Conservation (phyloP, 2,888 invertebrate genomes). For the Eupithecia dodoneata region DNA sequence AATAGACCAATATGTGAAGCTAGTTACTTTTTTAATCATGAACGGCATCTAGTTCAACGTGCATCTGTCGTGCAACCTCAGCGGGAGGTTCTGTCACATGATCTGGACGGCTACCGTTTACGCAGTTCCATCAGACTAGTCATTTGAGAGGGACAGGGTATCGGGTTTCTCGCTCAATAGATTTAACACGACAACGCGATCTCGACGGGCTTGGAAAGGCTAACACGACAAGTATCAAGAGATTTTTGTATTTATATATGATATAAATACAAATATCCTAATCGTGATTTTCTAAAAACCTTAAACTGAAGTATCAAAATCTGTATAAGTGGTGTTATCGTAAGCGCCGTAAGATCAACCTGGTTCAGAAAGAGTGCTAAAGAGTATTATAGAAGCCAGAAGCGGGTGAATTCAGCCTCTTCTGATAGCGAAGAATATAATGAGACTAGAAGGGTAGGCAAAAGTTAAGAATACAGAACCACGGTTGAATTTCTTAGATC, state of each 20-base stretch:
- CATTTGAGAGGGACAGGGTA: constrained; percentile 58
- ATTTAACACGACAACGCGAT: constrained; percentile 56
- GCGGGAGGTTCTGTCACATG: constrained; percentile 69
- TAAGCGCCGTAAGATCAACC: background rate
- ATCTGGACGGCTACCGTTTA: constrained; percentile 75
- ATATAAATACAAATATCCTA: no score
- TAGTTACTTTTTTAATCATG: background rate
- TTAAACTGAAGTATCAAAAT: background rate
- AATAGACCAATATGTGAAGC: background rate
- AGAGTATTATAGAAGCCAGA: background rate
- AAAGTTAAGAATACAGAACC: background rate
- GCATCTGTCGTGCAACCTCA: constrained; percentile 14
- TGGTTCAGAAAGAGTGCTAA: background rate
- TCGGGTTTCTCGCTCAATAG: constrained; percentile 71
- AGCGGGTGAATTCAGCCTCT: background rate
- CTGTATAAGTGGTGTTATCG: no score
- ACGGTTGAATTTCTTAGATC: background rate
- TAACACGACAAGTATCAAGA: constrained; percentile 7
- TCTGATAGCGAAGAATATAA: background rate
- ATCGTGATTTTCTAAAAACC: background rate
- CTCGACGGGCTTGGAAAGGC: constrained; percentile 50
- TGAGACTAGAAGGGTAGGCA: background rate
- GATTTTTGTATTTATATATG: background rate
- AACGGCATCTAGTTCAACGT: constrained; percentile 10
- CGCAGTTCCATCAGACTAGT: constrained; percentile 56